These are phyloP conservation scores for Styela clava DNA, from an alignment of 23 tunicate genomes.

Conservation along the genomic window DNA sequence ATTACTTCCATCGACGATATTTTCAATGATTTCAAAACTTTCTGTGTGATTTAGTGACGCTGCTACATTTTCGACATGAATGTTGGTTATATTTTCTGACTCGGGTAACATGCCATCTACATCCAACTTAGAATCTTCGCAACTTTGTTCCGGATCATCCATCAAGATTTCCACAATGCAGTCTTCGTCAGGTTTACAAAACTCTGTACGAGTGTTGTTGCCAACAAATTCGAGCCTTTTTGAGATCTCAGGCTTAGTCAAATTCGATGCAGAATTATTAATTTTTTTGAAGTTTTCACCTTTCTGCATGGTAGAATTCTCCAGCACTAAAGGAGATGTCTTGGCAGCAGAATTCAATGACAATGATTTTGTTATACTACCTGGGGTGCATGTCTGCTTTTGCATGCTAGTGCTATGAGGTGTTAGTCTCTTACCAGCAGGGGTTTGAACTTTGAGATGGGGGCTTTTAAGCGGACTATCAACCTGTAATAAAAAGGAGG, in stretches of 20 bases:
- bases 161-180: background rate
- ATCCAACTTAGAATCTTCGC: too few species aligned
- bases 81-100: too few species aligned
- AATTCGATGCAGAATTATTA: background rate
- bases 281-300: too few species aligned
- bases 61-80: too few species aligned
- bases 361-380: background rate
- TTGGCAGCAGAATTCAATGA: background rate
- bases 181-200: background rate
- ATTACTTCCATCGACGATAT: background rate
- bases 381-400: background rate
- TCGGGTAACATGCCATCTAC: too few species aligned
- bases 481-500: constrained; percentile 34
- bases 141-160: background rate
- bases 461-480: constrained; percentile 58
- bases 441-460: background rate
- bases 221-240: background rate
- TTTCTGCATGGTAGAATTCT: background rate
- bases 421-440: background rate
- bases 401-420: background rate
- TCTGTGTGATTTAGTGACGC: background rate
- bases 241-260: background rate
- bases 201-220: background rate
- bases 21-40: background rate
- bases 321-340: background rate